These are phyloP conservation scores for Falco naumanni DNA, from an alignment of 2,797 vertebrate genomes.

Conservation along the genomic window DNA sequence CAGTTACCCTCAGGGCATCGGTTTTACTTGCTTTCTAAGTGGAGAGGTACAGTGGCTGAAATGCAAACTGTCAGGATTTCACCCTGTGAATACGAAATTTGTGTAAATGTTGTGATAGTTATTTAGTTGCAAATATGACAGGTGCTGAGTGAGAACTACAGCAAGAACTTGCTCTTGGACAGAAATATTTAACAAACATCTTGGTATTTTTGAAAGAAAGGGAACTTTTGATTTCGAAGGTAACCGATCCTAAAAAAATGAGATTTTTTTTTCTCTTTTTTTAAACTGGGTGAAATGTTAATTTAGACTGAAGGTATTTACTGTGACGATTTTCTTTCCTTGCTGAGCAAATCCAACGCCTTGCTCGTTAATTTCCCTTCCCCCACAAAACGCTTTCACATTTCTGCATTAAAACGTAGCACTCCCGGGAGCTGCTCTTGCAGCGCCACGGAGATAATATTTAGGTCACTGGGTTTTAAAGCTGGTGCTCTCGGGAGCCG, in stretches of 20 bases:
- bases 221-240: background rate
- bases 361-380: background rate
- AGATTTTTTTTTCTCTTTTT: background rate
- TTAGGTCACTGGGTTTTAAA: conserved; percentile 59
- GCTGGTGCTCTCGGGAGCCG: background rate
- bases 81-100: background rate
- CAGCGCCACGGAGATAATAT: background rate
- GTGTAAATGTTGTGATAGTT: background rate
- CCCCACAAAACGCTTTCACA: background rate
- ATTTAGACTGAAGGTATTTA: background rate
- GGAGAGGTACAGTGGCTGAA: background rate
- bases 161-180: background rate
- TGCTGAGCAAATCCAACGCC: background rate
- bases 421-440: background rate
- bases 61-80: background rate
- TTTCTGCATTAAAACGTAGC: background rate
- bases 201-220: background rate
- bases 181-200: background rate
- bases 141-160: background rate
- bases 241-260: background rate
- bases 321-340: background rate
- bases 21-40: background rate
- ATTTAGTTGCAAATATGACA: background rate
- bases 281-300: background rate
- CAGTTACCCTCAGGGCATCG: background rate